Conservation (phyloP, 2,797 vertebrate genomes). For the Etheostoma nigrum region DNA sequence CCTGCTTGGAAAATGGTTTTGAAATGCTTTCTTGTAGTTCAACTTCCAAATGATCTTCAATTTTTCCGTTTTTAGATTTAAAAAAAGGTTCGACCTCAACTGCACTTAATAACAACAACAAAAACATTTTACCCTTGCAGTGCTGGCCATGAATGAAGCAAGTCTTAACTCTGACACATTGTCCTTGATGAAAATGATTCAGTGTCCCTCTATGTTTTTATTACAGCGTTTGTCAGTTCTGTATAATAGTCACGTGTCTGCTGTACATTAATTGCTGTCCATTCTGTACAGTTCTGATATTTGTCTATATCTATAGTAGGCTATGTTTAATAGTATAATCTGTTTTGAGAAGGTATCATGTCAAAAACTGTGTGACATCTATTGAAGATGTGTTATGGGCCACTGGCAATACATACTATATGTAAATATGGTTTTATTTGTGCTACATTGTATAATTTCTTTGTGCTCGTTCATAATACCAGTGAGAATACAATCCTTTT, state of each 20-base stretch:
- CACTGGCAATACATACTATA: conserved; percentile 81
- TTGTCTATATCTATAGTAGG: conserved; percentile 85
- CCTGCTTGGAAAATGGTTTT: conserved; percentile 2
- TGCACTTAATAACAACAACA: conserved; percentile 31
- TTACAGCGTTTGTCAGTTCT: conserved; percentile 63
- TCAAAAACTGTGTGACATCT: conserved; percentile 81
- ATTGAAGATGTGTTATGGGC: conserved; percentile 82
- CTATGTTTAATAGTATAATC: conserved; percentile 83
- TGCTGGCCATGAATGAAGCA: conserved; percentile 17
- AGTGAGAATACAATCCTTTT: conserved; percentile 77
- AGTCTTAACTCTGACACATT: conserved; percentile 24
- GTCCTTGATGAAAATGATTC: conserved; percentile 30
- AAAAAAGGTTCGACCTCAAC: conserved; percentile 25
- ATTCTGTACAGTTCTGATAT: conserved; percentile 85
- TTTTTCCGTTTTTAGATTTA: conserved; percentile 12
- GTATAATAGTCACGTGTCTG: conserved; percentile 75
- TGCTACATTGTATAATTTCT: conserved; percentile 78
- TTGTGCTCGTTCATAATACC: conserved; percentile 82
- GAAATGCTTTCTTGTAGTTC: conserved; percentile 32
- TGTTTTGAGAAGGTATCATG: conserved; percentile 83
- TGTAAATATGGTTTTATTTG: conserved; percentile 86
- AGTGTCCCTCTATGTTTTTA: conserved; percentile 55
- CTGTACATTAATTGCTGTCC: conserved; percentile 81
- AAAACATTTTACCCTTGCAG: conserved; percentile 18
- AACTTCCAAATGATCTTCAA: conserved; percentile 20